Evolutionary conservation across 2,113 vertebrate species (phyloP).

Genomic region (Mungos mungo): DNA sequence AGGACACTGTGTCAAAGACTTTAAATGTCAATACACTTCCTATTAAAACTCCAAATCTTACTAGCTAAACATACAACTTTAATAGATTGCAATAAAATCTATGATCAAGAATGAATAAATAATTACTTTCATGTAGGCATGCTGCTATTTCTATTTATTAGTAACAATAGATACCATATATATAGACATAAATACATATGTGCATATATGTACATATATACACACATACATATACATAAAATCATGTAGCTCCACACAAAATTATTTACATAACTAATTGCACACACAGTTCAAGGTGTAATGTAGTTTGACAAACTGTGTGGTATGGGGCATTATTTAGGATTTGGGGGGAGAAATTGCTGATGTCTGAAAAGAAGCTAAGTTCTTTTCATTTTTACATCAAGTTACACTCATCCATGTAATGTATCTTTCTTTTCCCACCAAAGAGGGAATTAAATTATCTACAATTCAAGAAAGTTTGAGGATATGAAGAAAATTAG

Average conservation of each 20-base stretch:
- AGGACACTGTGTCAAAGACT: background rate
- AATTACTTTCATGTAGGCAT: background rate
- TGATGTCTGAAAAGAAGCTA: background rate
- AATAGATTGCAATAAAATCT: background rate
- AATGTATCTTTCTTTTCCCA: background rate
- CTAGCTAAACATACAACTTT: background rate
- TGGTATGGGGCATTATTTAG: fast-evolving
- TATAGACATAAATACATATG: background rate
- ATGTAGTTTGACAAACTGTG: background rate
- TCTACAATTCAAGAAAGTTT: background rate
- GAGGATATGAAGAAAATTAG: background rate
- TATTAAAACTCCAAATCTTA: background rate
- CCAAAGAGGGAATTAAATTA: background rate
- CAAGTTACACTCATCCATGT: background rate
- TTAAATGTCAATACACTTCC: background rate
- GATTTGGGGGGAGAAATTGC: fast-evolving
- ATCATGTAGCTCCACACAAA: background rate
- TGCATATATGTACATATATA: background rate
- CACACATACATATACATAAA: background rate
- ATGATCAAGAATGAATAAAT: background rate
- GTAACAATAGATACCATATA: background rate
- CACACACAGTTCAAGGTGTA: background rate
- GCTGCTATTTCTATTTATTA: background rate
- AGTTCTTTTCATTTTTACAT: background rate
- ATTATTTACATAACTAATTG: background rate